Evolutionary conservation across 2,888 invertebrate genomes (phyloP).

Genomic region (Psylliodes chrysocephalus): DNA sequence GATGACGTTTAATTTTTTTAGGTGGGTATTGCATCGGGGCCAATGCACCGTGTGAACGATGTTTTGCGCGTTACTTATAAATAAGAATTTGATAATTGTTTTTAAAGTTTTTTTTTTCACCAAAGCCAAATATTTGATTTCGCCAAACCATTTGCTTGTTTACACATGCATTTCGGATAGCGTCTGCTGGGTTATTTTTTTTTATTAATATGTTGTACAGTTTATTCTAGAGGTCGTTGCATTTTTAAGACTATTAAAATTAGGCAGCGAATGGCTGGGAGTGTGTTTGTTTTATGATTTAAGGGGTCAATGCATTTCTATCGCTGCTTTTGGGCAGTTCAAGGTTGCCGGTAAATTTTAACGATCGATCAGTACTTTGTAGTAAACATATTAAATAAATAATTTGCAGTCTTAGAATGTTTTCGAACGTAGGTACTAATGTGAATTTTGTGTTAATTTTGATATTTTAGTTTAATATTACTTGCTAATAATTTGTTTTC

Average conservation of each 20-base stretch:
- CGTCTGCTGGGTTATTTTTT: slow-evolving; percentile 39
- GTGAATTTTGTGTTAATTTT: background rate
- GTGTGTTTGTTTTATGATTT: slow-evolving; percentile 28
- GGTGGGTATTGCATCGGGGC: slow-evolving; percentile 47
- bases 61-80: slow-evolving; percentile 49
- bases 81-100: slow-evolving; percentile 51
- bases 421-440: background rate
- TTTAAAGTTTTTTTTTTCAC: slow-evolving; percentile 42
- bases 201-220: slow-evolving; percentile 33
- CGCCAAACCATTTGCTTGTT: slow-evolving; percentile 34
- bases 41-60: slow-evolving; percentile 48
- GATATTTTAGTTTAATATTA: background rate
- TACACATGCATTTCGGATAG: slow-evolving; percentile 38
- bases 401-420: background rate
- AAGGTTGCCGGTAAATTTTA: background rate
- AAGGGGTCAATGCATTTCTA: slow-evolving; percentile 19
- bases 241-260: slow-evolving; percentile 39
- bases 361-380: background rate
- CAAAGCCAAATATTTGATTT: slow-evolving; percentile 45
- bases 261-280: slow-evolving; percentile 24
- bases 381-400: background rate
- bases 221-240: slow-evolving; percentile 40
- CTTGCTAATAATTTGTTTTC: background rate
- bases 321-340: slow-evolving; percentile 12
- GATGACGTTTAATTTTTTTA: slow-evolving; percentile 45